These are phyloP conservation scores for Sebastes iracundus DNA, from an alignment of 2,797 vertebrate genomes.

Conservation along the genomic window DNA sequence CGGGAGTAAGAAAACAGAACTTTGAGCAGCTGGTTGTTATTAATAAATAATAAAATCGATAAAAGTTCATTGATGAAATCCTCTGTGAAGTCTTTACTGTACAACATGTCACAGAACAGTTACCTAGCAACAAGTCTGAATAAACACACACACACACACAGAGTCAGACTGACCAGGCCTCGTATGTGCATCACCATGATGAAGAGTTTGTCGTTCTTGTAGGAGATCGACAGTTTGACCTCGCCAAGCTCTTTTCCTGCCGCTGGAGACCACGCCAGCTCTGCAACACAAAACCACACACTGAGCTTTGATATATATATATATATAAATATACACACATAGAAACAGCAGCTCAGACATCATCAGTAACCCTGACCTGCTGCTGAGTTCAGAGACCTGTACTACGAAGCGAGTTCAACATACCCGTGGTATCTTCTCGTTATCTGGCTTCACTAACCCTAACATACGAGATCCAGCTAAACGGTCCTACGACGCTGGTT, in stretches of 20 bases:
- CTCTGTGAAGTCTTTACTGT: background rate
- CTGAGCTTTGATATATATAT: background rate
- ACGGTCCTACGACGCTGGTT: no score
- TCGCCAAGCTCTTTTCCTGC: constrained; percentile 90
- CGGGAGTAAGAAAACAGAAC: background rate
- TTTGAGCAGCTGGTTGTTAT: background rate
- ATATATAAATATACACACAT: background rate
- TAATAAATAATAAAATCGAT: background rate
- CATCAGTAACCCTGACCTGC: no score
- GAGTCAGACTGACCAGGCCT: constrained; percentile 87
- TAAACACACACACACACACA: constrained; percentile 13
- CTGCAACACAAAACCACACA: constrained; percentile 67
- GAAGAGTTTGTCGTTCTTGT: constrained; percentile 95
- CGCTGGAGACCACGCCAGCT: constrained; percentile 85
- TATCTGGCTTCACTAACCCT: no score
- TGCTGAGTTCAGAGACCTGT: no score
- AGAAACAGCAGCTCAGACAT: background rate
- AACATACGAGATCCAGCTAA: no score
- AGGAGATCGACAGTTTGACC: constrained; percentile 95
- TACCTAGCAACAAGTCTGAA: background rate
- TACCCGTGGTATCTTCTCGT: no score
- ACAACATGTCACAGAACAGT: background rate
- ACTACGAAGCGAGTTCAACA: no score
- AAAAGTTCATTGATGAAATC: background rate
- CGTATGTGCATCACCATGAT: constrained; percentile 99